phyloP scores from a whole-genome alignment of 1,140 invertebrate species.

The Choristoneura fumiferana region DNA sequence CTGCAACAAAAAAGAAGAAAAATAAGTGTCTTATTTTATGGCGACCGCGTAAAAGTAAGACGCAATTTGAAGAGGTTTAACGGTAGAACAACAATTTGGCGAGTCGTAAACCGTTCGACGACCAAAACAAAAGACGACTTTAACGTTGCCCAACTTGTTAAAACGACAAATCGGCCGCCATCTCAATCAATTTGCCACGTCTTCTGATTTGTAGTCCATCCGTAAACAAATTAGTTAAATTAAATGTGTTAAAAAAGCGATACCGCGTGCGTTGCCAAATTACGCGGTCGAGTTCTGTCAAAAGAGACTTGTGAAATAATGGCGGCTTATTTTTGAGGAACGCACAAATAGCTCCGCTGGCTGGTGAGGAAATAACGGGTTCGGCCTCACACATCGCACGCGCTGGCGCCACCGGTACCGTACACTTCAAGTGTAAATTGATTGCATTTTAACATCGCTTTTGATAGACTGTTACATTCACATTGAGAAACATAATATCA shows the following conservation, averaged over 20 bases:
- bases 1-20: slow-evolving; percentile 16
- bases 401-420: slow-evolving; percentile 12
- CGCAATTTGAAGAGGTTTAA: background rate
- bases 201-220: slow-evolving; percentile 18
- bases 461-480: background rate
- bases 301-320: slow-evolving; percentile 59
- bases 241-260: slow-evolving; percentile 9
- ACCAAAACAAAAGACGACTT: slow-evolving; percentile 6
- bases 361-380: slow-evolving; percentile 16
- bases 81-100: slow-evolving; percentile 10
- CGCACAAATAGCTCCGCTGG: slow-evolving; percentile 41
- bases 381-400: background rate
- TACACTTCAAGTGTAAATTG: slow-evolving; percentile 18
- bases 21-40: slow-evolving; percentile 16
- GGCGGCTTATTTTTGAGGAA: slow-evolving; percentile 67
- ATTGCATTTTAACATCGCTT: slow-evolving; percentile 13
- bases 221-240: slow-evolving; percentile 19
- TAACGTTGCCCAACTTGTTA: slow-evolving; percentile 10
- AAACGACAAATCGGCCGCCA: background rate
- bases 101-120: slow-evolving; percentile 5
- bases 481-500: too few relatives aligned
- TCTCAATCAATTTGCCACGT: slow-evolving; percentile 11
- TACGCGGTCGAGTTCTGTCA: slow-evolving; percentile 63
- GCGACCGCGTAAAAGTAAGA: background rate
- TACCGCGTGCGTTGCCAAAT: slow-evolving; percentile 33